Evolutionary conservation across 2,797 vertebrate genomes (phyloP).

Genomic region (Anguilla megastoma): DNA sequence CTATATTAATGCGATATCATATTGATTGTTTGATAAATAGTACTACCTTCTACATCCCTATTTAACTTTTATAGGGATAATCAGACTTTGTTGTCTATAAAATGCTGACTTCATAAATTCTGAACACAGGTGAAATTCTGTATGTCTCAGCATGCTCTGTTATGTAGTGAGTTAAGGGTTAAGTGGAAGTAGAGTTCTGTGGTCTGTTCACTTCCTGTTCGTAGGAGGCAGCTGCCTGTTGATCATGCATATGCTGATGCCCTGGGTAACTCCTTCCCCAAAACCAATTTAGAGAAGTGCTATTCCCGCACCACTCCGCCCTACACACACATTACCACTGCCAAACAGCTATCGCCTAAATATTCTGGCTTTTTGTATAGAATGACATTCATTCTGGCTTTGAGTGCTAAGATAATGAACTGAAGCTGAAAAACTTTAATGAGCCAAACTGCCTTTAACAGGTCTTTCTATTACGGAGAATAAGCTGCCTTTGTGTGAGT

Average conservation of each 20-base stretch:
- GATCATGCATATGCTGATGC: conserved; percentile 44
- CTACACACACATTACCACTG: neutral
- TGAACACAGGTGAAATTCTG: neutral
- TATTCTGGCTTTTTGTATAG: neutral
- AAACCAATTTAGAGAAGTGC: conserved; percentile 36
- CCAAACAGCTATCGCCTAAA: neutral
- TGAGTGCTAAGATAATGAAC: neutral
- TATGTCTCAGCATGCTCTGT: neutral
- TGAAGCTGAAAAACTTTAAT: neutral
- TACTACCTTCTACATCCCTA: no score
- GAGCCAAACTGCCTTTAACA: neutral
- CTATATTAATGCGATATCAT: neutral
- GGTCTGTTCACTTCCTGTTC: conserved; percentile 55
- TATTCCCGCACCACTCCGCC: neutral
- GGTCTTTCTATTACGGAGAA: neutral
- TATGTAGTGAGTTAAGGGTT: conserved; percentile 54
- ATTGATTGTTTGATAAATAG: neutral
- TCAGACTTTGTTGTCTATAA: neutral
- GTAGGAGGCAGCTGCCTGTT: conserved; percentile 44
- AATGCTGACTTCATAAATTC: neutral
- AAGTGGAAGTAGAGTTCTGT: conserved; percentile 70
- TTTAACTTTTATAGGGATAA: neutral
- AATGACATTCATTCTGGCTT: neutral
- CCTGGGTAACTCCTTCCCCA: conserved; percentile 52
- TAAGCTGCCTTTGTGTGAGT: neutral